phyloP scores from a whole-genome alignment of 2,888 invertebrate species.

The Deroplatys truncata region DNA sequence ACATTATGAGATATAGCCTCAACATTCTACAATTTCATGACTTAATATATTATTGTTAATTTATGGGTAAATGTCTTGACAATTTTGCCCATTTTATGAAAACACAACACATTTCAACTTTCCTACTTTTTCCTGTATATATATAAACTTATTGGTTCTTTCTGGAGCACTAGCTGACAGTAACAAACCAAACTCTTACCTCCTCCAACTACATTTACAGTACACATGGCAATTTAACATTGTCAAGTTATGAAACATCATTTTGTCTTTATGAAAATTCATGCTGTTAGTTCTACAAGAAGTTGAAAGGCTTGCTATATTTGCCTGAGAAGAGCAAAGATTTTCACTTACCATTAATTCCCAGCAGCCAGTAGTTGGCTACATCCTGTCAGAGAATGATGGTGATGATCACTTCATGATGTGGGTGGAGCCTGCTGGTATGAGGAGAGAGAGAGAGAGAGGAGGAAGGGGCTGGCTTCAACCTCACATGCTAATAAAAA shows the following conservation, averaged over 20 bases:
- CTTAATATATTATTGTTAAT: too few relatives aligned
- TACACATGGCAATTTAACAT: not conserved
- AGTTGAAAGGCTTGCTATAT: too few relatives aligned
- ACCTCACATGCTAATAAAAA: not conserved
- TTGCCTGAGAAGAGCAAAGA: not conserved
- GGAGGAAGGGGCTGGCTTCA: not conserved
- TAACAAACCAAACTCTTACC: not conserved
- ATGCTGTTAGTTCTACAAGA: not conserved
- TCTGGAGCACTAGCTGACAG: too few relatives aligned
- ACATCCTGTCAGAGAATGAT: conserved; percentile 8
- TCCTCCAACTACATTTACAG: not conserved
- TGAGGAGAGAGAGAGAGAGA: not conserved
- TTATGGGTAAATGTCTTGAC: too few relatives aligned
- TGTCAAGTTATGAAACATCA: not conserved
- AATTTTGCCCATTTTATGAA: too few relatives aligned
- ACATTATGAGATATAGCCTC: too few relatives aligned
- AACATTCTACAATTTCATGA: too few relatives aligned
- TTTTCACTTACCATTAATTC: not conserved
- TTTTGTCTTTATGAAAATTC: not conserved
- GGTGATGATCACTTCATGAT: not conserved
- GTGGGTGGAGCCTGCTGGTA: not conserved
- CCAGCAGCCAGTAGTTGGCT: not conserved
- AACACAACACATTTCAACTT: too few relatives aligned
- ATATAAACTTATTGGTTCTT: too few relatives aligned
- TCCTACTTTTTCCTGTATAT: too few relatives aligned